A percentile compares a stretch with the other conserved stretches of the same genome.
These are phyloP conservation scores for Pocillopora damicornis DNA, from an alignment of 64 coral and sea anemone genomes.

Conservation along the genomic window DNA sequence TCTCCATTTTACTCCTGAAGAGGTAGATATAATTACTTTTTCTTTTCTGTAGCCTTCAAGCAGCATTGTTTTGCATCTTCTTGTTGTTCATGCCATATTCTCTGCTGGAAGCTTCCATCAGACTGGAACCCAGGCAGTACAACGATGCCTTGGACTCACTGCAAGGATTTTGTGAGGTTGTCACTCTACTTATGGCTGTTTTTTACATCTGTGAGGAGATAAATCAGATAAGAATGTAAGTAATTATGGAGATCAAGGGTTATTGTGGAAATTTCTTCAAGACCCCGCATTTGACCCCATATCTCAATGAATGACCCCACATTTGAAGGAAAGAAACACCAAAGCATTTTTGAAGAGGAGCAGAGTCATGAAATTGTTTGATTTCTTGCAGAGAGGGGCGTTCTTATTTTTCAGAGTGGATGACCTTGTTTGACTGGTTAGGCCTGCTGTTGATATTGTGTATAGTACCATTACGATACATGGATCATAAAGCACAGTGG, in stretches of 20 bases:
- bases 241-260: background rate
- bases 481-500: constrained; percentile 63
- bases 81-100: constrained; percentile 55
- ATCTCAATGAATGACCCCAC: too few species aligned
- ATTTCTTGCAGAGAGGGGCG: constrained; percentile 57
- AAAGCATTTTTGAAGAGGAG: background rate
- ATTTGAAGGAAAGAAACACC: background rate
- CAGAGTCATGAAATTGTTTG: background rate
- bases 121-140: constrained; percentile 51
- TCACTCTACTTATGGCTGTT: constrained; percentile 30
- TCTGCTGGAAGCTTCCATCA: constrained; percentile 46
- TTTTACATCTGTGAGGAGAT: constrained; percentile 64
- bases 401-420: constrained; percentile 65
- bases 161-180: constrained; percentile 49
- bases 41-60: constrained; percentile 39
- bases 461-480: constrained; percentile 57
- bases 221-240: constrained; percentile 56
- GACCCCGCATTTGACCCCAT: too few species aligned
- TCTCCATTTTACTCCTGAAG: too few species aligned
- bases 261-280: too few species aligned
- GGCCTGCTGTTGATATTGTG: constrained; percentile 57
- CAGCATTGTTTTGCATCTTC: constrained; percentile 46
- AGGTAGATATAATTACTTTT: too few species aligned
- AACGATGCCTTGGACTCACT: constrained; percentile 19
- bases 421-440: constrained; percentile 81